Conservation (phyloP, 2,113 vertebrate species). For the Campylorhamphus procurvoides region DNA sequence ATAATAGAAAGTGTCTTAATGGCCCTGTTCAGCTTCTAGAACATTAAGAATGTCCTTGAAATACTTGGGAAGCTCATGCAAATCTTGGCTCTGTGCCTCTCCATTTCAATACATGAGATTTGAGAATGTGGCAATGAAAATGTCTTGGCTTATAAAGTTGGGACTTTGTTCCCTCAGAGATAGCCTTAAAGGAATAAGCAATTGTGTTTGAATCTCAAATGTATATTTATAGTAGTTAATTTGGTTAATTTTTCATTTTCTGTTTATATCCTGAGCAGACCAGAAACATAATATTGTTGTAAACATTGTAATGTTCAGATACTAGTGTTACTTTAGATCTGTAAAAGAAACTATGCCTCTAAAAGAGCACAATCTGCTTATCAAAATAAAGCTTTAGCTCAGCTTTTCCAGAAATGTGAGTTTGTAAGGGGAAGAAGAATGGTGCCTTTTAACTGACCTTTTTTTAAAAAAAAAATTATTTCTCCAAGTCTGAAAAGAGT, state of each 20-base stretch:
- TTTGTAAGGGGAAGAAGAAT: neutral
- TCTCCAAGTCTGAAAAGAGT: neutral
- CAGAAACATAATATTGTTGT: neutral
- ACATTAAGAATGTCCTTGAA: constrained; percentile 25
- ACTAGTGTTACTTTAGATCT: neutral
- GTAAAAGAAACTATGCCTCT: neutral
- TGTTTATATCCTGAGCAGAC: neutral
- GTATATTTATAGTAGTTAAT: neutral
- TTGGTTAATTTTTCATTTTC: neutral
- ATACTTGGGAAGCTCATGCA: neutral
- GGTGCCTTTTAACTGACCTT: neutral
- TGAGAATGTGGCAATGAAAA: neutral
- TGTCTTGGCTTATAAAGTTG: neutral
- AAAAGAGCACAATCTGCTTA: neutral
- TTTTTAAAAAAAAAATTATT: neutral
- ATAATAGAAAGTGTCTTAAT: neutral
- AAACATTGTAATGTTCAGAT: neutral
- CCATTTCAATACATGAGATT: neutral
- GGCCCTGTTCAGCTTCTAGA: neutral
- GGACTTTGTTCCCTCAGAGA: neutral
- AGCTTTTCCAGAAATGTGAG: neutral
- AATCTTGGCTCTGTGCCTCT: neutral
- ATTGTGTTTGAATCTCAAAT: neutral
- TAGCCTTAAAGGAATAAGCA: neutral
- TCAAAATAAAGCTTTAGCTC: neutral